Base-by-base conservation (phyloP, 2,113 vertebrate species). In the Oophaga pumilio region DNA sequence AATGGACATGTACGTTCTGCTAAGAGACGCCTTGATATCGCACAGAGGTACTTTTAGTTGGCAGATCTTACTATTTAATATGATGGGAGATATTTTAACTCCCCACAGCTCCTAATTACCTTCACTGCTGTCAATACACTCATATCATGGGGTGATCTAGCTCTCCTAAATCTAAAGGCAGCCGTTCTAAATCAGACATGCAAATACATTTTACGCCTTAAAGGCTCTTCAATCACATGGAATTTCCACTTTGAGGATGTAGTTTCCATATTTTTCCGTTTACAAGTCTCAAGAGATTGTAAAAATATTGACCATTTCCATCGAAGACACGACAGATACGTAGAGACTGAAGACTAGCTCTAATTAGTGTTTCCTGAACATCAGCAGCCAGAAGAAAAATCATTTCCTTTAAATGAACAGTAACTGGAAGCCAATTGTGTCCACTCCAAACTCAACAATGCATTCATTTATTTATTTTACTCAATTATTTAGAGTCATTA, bases 1-100 rank as follows among this genome's bases (percentile, higher is more conserved):
- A 81, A 57, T 12, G 56, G 56, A 81, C 53, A 60, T 81, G 56
- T 81, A 62, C 57, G 12, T 62, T 81, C 24, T 81, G 28, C 78
- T 33, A 28, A 57, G 69, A 73, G 43, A 74, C 71, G 49, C 71
- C 33, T 33, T 49, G 18, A 74, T 74, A 74, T 74, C 71, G 50
- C 71, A 50, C 20, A 50, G 43, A 22, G 33, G 43, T 22, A 74
- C 71, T 74, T 43, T 50, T 6, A 74, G 33, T 22, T 74, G 71
- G 71, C 71, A 74, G 33, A 49, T 49, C 33, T 18, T 74, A 74
- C 71, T 74, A 74, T 50, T 74, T 74, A 74, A 74, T 33, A 50
- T 74, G 71, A 74, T 74, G 18, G 20, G 71, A 74, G 71, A 50
- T 22, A 74, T 74, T 18, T 74, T 74, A 74, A 49, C 71, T 74